Evolutionary conservation across 1,140 invertebrate genomes (phyloP), one percentile per base, ranked within the genome.

Genomic region (Rhagoletis pomonella): DNA sequence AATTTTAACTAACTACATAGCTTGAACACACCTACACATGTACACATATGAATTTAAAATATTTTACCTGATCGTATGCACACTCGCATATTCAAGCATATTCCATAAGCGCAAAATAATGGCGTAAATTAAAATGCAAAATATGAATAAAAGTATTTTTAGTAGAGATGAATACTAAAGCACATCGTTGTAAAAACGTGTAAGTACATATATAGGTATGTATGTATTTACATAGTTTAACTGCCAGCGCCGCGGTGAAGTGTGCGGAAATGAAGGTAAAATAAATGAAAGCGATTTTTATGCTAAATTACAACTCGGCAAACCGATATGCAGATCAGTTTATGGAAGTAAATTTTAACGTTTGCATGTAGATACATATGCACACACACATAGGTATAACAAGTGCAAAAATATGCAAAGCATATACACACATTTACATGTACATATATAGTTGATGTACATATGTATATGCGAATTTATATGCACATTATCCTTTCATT

Each of bases 251-350:
- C 9, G 69, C 17, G 14, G 1, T 73, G 42, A 55, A 42, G 42
- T 73, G 47, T 7, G 47, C 7, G 73, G 17, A 29, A 29, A 29
- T 29, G 29, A 29, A 17, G 73, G 73, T 19, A 4, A 29, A 19
- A 50, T 81, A 81, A 81, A 81, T 81, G 73, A 81, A 81, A 81
- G 73, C 73, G 73, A 81, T 81, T 81, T 81, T 81, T 19, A 81
- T 81, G 73, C 73, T 81, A 58, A 81, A 81, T 81, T 81, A 81
- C 73, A 81, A 55, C 73, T 58, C 55, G 44, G 73, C 47, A 81
- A 81, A 81, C 73, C 55, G 73, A 81, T 58, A 55, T 81, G 73
- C 73, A 81, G 73, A 81, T 81, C 73, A 81, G 73, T 14, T 44
- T 81, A 47, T 81, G 73, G 47, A 81, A 81, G 47, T 81, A 47